phyloP scores from a whole-genome alignment of 2,888 invertebrate species.

The Apoda limacodes region DNA sequence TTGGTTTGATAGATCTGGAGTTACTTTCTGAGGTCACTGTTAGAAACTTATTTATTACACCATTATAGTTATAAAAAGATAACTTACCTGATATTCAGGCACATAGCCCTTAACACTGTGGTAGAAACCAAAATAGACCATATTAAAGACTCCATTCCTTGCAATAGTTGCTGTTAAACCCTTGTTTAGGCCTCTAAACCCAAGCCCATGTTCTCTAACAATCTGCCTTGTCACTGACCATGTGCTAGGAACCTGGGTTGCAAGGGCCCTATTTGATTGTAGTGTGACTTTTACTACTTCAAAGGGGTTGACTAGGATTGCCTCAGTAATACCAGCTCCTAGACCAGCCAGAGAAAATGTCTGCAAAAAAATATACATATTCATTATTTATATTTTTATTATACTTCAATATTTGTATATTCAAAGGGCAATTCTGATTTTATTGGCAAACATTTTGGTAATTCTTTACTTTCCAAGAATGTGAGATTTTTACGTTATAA shows the following conservation, averaged over 20 bases:
- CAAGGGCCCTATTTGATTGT: constrained; percentile 78
- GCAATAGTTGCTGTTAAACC: constrained; percentile 91
- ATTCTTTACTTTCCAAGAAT: too few species aligned
- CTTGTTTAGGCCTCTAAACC: constrained; percentile 84
- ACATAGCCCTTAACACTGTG: constrained; percentile 86
- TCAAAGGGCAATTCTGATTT: constrained; percentile 3
- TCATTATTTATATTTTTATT: not conserved
- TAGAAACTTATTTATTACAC: too few species aligned
- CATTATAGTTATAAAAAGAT: too few species aligned
- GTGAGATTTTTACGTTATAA: too few species aligned
- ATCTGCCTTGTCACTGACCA: constrained; percentile 85
- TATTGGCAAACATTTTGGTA: too few species aligned
- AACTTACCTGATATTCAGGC: constrained; percentile 76
- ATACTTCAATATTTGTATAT: not conserved
- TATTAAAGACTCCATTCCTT: constrained; percentile 92
- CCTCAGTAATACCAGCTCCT: constrained; percentile 92
- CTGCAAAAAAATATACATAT: constrained; percentile 56
- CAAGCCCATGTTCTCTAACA: constrained; percentile 80
- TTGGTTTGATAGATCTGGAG: too few species aligned
- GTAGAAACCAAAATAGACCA: constrained; percentile 95
- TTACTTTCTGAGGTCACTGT: too few species aligned
- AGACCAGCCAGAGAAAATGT: constrained; percentile 90
- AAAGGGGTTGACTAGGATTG: constrained; percentile 91
- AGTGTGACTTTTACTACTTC: constrained; percentile 95
- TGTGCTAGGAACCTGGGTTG: constrained; percentile 78